Base-by-base conservation (phyloP, 2,113 vertebrate genomes). In the Reinhardtius hippoglossoides region DNA sequence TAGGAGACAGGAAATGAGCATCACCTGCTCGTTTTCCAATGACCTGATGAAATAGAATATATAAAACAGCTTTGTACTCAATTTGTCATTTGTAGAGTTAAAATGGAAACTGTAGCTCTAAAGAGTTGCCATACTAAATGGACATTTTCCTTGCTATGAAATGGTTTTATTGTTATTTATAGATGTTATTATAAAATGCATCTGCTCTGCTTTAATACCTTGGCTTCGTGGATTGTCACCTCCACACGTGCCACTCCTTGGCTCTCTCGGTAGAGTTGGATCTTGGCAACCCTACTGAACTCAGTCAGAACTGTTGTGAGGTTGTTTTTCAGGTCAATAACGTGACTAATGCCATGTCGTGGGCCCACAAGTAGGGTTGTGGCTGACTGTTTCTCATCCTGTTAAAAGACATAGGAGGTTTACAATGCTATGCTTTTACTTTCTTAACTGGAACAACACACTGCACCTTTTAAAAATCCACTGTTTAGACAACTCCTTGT, bases 301-400 rank as follows among this genome's bases (percentile, higher is more conserved):
- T 99, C 98, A 0, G 96, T 94, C 89, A 99, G 93, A 92, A 99
- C 97, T 0, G 98, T 99, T 83, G 97, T 99, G 50, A 99, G 97
- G 93, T 99, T 99, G 88, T 98, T 99, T 93, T 98, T 99, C 89
- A 99, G 94, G 92, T 99, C 98, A 15, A 99, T 99, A 77, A 99
- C 98, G 27, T 99, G 98, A 90, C 98, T 98, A 89, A 99, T 99
- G 71, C 98, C 98, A 0, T 99, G 98, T 59, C 97, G 96, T 24
- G 98, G 98, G 66, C 98, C 98, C 86, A 99, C 97, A 81, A 99
- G 93, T 48, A 99, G 94, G 1, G 94, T 98, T 74, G 97, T 99
- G 75, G 97, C 97, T 9, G 96, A 95, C 77, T 98, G 95, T 92
- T 99, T 99, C 87, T 99, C 97, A 0, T 97, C 98, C 98, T 99